These are phyloP conservation scores for Leuciscus idus DNA, from an alignment of 2,113 vertebrate genomes.

Conservation along the genomic window DNA sequence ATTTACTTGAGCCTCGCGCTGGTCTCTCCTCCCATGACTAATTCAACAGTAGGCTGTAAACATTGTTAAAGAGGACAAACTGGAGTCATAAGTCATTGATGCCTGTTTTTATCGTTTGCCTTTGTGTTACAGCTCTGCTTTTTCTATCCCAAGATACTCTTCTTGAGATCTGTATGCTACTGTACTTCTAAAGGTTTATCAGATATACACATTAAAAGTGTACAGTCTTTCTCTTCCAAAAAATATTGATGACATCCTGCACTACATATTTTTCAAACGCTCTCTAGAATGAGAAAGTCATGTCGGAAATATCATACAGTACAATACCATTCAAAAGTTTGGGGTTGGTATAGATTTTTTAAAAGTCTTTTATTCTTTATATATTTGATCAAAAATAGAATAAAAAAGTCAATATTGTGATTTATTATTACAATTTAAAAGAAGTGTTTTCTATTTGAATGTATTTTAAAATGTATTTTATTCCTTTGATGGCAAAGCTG, in stretches of 20 bases:
- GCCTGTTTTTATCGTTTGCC: constrained; percentile 44
- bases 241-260: background rate
- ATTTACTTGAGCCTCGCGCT: background rate
- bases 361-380: background rate
- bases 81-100: constrained; percentile 40
- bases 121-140: background rate
- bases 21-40: constrained; percentile 19
- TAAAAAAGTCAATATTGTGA: background rate
- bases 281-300: background rate
- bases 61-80: constrained; percentile 40
- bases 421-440: background rate
- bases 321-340: background rate
- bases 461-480: background rate
- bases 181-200: background rate
- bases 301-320: background rate
- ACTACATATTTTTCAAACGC: background rate
- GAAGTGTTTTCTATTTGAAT: background rate
- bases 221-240: background rate
- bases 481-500: background rate
- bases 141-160: constrained; percentile 31
- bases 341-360: background rate
- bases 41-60: constrained; percentile 49
- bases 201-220: background rate
- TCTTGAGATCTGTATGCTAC: constrained; percentile 13
- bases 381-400: background rate